Percentiles rank a stretch among this genome's conserved stretches.
These are phyloP conservation scores for Sceloporus undulatus DNA, from an alignment of 2,113 vertebrate species.

Conservation along the genomic window DNA sequence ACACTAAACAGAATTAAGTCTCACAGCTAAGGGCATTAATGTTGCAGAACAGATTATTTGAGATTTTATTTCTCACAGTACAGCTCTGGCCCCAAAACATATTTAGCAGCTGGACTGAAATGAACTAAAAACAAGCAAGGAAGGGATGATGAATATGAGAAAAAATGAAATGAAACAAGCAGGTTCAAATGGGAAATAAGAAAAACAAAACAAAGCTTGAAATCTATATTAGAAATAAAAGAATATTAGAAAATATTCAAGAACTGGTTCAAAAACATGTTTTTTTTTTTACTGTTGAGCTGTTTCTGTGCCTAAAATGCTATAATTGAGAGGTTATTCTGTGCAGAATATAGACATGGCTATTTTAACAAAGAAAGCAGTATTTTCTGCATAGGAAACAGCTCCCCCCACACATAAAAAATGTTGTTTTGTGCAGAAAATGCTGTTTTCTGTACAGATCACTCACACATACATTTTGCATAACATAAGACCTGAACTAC, in stretches of 20 bases:
- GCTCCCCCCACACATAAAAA: too few species aligned
- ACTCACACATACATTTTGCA: too few species aligned
- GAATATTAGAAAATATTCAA: neutral
- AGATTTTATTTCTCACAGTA: neutral
- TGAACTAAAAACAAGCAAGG: slow-evolving; percentile 12
- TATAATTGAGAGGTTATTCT: too few species aligned
- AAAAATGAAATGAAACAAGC: neutral
- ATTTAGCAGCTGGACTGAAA: neutral
- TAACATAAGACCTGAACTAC: too few species aligned
- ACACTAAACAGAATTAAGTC: slow-evolving; percentile 10
- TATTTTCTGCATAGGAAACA: too few species aligned
- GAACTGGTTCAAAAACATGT: too few species aligned
- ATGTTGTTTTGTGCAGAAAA: too few species aligned
- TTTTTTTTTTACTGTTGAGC: too few species aligned
- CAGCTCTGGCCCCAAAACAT: neutral
- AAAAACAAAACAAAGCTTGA: neutral
- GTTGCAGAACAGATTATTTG: slow-evolving; percentile 18
- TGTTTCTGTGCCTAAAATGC: too few species aligned
- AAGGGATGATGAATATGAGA: slow-evolving; percentile 7
- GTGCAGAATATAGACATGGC: too few species aligned
- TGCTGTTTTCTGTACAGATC: too few species aligned
- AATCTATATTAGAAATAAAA: neutral
- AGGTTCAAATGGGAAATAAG: neutral
- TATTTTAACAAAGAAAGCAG: too few species aligned
- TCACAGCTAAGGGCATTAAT: slow-evolving; percentile 11